Evolutionary conservation across 2,888 invertebrate species (phyloP), one percentile per base, ranked within the genome.

Genomic region (Copidosoma aretas): DNA sequence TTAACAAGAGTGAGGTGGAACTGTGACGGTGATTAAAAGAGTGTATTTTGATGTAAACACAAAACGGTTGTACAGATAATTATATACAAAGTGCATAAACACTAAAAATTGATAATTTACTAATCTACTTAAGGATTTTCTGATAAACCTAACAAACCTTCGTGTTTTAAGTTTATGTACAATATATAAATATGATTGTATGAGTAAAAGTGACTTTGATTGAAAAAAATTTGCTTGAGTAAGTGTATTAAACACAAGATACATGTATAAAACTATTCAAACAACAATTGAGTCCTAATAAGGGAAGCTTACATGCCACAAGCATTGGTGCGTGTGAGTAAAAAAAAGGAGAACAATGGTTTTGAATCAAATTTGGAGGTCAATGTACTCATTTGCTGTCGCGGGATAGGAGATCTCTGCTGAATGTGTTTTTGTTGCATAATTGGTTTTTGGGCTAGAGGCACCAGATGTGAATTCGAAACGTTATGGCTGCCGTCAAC

Each of bases 401-500:
- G 81, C 68, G 80, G 77, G 71, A 77, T 73, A 72, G 79, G 78
- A 72, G 78, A 80, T 75, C 83, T 80, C 71, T 83, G 83, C 71
- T 82, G 82, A 73, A 77, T 77, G 68, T 81, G 80, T 73, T 79
- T 80, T 76, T 77, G 80, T 75, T 80, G 82, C 67, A 77, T 75
- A 74, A 77, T 79, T 75, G 80, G 81, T 62, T 81, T 77, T 72
- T 84, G 84, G 54, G 84, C 79, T 74, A 85, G 82, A 64, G 84
- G 85, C 74, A 85, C 88, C 81, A 83, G 79, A 71, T 83, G 83
- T 43, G 83, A 81, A 78, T 82, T 83, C 43, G 83, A 83, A 70
- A 82, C 76, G 72, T 80, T 81, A 77, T 83, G 83, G 72, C 80
- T 80, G 84, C 83, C 83, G 72, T 84, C 82, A 69, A 89, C 88